A percentile compares a stretch with the other conserved stretches of the same genome.
Conservation (phyloP, 2,888 invertebrate species). For the Fabriciana adippe region DNA sequence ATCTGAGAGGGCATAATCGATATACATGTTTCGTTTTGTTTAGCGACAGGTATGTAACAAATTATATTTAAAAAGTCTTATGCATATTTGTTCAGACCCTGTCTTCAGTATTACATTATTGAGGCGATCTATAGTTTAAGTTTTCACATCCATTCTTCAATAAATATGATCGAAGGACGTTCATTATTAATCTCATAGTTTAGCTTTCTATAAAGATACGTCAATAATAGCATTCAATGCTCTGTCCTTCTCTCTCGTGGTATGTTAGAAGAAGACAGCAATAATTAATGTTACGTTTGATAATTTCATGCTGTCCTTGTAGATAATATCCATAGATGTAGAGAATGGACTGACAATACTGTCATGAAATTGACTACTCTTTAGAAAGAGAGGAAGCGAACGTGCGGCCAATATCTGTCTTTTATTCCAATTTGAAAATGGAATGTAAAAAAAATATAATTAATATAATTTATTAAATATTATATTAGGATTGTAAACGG, state of each 20-base stretch:
- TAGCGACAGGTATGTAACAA: too few relatives aligned
- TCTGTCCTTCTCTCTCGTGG: background rate
- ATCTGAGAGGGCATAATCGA: background rate
- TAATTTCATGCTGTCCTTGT: background rate
- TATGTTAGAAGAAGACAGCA: constrained; percentile 8
- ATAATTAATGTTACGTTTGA: background rate
- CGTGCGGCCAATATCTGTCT: too few relatives aligned
- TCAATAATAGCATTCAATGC: background rate
- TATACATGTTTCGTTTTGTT: too few relatives aligned
- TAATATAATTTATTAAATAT: too few relatives aligned
- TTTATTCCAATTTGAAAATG: too few relatives aligned
- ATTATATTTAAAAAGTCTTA: background rate
- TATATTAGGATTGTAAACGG: too few relatives aligned
- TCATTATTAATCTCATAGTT: constrained; percentile 21
- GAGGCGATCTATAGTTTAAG: constrained; percentile 2
- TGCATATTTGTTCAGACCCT: background rate
- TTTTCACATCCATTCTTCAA: background rate
- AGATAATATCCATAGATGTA: too few relatives aligned
- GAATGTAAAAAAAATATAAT: too few relatives aligned
- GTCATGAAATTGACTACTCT: too few relatives aligned
- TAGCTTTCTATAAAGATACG: constrained; percentile 1
- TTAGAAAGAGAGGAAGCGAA: too few relatives aligned
- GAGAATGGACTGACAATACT: too few relatives aligned
- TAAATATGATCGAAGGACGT: background rate
- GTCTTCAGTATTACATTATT: constrained; percentile 20